phyloP scores from a whole-genome alignment of 2,113 vertebrate genomes.

The Callocephalon fimbriatum region DNA sequence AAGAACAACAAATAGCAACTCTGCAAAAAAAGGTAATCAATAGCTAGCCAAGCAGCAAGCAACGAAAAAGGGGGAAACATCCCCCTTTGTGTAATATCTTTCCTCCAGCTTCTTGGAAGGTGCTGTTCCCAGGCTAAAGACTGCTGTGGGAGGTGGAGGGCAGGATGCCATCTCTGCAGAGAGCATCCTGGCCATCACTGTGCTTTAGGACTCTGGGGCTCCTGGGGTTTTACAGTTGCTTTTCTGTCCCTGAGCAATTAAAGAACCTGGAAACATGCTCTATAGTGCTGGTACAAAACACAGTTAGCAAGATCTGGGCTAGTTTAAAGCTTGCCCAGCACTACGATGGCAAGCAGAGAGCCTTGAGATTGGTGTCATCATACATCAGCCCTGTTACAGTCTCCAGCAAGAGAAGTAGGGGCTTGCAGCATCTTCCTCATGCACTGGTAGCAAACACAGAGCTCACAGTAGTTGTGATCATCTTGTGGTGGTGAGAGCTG shows the following conservation, averaged over 20 bases:
- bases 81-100: neutral
- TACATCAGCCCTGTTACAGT: neutral
- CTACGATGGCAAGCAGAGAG: neutral
- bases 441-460: neutral
- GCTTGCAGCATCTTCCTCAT: neutral
- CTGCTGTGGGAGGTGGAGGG: accelerated
- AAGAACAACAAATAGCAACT: slow-evolving; percentile 20
- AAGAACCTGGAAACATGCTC: neutral
- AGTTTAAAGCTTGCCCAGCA: accelerated
- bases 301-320: neutral
- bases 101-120: accelerated
- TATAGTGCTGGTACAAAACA: accelerated
- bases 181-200: neutral
- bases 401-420: neutral
- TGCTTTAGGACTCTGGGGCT: accelerated
- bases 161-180: accelerated
- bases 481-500: neutral
- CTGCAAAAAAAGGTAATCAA: slow-evolving; percentile 37
- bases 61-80: neutral
- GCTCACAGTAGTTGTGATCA: accelerated
- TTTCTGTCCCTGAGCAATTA: neutral
- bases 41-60: neutral
- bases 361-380: neutral
- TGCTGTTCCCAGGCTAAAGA: neutral
- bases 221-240: accelerated